Base-by-base conservation (phyloP, 2,113 vertebrate species). In the Engystomops pustulosus region DNA sequence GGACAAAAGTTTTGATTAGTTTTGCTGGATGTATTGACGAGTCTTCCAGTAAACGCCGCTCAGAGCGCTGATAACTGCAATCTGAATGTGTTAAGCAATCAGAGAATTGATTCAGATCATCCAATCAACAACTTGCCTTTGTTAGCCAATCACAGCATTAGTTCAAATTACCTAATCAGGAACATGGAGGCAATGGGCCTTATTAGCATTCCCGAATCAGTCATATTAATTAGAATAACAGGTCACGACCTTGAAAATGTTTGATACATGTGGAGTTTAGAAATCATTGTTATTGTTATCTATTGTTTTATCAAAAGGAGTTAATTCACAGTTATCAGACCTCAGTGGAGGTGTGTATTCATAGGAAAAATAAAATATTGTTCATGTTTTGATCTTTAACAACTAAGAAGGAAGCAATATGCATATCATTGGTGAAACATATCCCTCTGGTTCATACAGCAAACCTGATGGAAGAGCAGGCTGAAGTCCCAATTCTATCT, bases 161-260 rank as follows among this genome's bases (percentile, higher is more conserved):
- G 2, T 10, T 44, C 10, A 23, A 41, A 70, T 70, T 36, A 70
- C 36, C 68, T 44, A 41, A 70, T 70, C 68, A 70, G 67, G 32
- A 69, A 41, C 34, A 36, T 8, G 17, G 36, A 34, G 17, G 18
- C 30, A 4, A 65, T 18, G 14, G 34, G 34, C 8, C 7, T 23
- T 44, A 70, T 41, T 70, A 70, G 36, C 68, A 70, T 70, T 41
- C 14, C 36, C 23, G 68, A n/a, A 69, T 69, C 67, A 11, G 68
- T 44, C 18, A 44, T 41, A 23, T 41, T n/a, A 70, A 44, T 4
- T 36, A 23, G 9, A 70, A 44, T 67, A 36, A 34, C 30, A 17
- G 27, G 32, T 32, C 6, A 34, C 14, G 18, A 7, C 60, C 12
- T 32, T 65, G 27, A 4, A 11, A 20, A 34, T 10, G 32, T 36